Percentiles rank a stretch among this genome's conserved stretches.
phyloP scores from a whole-genome alignment of 2,888 invertebrate species.

The Steinernema carpocapsae region DNA sequence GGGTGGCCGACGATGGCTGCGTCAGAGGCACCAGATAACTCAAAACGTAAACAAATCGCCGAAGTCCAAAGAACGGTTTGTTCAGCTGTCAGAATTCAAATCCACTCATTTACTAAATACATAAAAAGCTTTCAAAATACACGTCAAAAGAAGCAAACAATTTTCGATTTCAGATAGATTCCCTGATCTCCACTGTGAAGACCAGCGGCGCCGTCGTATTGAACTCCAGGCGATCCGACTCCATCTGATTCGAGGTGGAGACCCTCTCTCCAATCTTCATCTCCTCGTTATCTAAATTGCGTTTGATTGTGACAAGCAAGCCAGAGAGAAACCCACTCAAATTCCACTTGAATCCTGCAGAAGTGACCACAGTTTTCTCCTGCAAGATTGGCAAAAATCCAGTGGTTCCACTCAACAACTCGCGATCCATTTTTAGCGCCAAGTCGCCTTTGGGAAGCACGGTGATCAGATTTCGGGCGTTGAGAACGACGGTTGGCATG shows the following conservation, averaged over 20 bases:
- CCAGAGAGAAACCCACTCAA: slow-evolving; percentile 1
- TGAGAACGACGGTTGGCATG: background rate
- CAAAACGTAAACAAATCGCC: too few species aligned
- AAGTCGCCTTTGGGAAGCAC: slow-evolving; percentile 11
- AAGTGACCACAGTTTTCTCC: slow-evolving; percentile 11
- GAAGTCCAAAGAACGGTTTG: too few species aligned
- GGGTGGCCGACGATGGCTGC: too few species aligned
- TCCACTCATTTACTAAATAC: too few species aligned
- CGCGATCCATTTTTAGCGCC: background rate
- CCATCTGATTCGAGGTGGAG: slow-evolving; percentile 18
- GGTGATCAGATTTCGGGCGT: background rate
- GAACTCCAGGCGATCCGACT: background rate
- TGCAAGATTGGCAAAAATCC: slow-evolving; percentile 15
- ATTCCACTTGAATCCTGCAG: slow-evolving; percentile 10
- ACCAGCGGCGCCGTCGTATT: background rate
- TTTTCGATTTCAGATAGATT: background rate
- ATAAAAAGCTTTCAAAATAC: too few species aligned
- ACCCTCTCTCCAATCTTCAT: slow-evolving; percentile 4
- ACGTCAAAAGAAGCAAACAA: too few species aligned
- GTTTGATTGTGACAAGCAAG: too few species aligned
- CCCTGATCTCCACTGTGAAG: background rate
- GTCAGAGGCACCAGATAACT: too few species aligned
- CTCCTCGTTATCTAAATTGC: slow-evolving; percentile 9
- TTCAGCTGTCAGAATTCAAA: too few species aligned
- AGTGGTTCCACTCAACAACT: background rate